A percentile compares a stretch with the other conserved stretches of the same genome.
Conservation (phyloP, 1,140 invertebrate species). For the Heterodera schachtii region DNA sequence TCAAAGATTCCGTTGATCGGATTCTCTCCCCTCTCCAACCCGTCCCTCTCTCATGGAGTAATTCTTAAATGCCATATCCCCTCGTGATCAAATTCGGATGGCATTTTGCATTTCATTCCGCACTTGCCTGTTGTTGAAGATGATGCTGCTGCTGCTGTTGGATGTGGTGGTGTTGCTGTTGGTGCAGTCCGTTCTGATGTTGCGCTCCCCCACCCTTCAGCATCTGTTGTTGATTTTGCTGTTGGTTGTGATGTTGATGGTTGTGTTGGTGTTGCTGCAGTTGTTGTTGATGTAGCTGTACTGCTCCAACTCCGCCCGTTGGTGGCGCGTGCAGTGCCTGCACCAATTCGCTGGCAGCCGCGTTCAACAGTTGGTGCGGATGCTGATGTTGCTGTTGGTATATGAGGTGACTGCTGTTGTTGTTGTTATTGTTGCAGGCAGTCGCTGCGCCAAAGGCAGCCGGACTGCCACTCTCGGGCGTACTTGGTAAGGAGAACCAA, state of each 20-base stretch:
- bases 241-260: slow-evolving; percentile 18
- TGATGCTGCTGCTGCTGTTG: no score
- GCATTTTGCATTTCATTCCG: no score
- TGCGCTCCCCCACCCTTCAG: slow-evolving; percentile 17
- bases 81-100: no score
- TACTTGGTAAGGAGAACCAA: slow-evolving; percentile 7
- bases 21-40: no score
- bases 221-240: slow-evolving; percentile 28
- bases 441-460: background rate
- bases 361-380: slow-evolving; percentile 20
- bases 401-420: background rate
- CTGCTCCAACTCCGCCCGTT: slow-evolving; percentile 41
- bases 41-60: no score
- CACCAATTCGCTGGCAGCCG: slow-evolving; percentile 4
- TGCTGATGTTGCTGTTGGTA: slow-evolving; percentile 23
- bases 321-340: slow-evolving; percentile 35
- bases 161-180: slow-evolving; percentile 7
- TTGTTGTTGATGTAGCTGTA: slow-evolving; percentile 37
- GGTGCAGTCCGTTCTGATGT: slow-evolving; percentile 27
- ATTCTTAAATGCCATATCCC: no score
- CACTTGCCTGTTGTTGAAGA: background rate
- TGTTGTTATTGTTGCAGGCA: background rate
- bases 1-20: no score
- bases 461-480: slow-evolving; percentile 12
- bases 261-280: slow-evolving; percentile 16